Evolutionary conservation across 2,888 invertebrate species (phyloP).

Genomic region (Chelonus formosanus): DNA sequence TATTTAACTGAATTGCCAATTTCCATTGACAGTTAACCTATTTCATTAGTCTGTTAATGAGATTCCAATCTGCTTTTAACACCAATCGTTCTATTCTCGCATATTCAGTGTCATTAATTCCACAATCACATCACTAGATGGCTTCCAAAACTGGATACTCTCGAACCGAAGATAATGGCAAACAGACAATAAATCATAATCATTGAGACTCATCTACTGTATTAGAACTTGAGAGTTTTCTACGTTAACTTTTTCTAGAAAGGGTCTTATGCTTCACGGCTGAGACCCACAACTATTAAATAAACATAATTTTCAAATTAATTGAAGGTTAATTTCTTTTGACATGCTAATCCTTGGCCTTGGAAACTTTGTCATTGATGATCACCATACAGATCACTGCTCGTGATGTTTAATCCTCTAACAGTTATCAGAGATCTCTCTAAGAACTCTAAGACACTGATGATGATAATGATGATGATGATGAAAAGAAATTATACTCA

Average conservation of each 20-base stretch:
- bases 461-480: too few relatives aligned
- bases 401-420: too few relatives aligned
- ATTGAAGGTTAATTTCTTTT: too few relatives aligned
- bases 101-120: background rate
- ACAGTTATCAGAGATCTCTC: too few relatives aligned
- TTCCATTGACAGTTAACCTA: constrained; percentile 7
- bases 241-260: constrained; percentile 58
- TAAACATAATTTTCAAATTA: constrained; percentile 6
- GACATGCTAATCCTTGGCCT: too few relatives aligned
- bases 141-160: background rate
- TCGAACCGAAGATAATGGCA: too few relatives aligned
- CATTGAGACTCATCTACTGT: background rate
- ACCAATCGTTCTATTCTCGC: constrained; percentile 1
- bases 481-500: too few relatives aligned
- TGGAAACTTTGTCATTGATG: too few relatives aligned
- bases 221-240: constrained; percentile 30
- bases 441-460: too few relatives aligned
- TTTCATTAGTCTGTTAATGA: constrained; percentile 17
- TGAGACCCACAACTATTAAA: constrained; percentile 46
- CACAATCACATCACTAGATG: constrained; percentile 19
- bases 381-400: too few relatives aligned
- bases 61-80: constrained; percentile 4
- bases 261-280: constrained; percentile 53
- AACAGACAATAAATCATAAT: too few relatives aligned
- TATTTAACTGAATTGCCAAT: constrained; percentile 23